Evolutionary conservation across 2,888 invertebrate species (phyloP).

Genomic region (Cantharis rufa): DNA sequence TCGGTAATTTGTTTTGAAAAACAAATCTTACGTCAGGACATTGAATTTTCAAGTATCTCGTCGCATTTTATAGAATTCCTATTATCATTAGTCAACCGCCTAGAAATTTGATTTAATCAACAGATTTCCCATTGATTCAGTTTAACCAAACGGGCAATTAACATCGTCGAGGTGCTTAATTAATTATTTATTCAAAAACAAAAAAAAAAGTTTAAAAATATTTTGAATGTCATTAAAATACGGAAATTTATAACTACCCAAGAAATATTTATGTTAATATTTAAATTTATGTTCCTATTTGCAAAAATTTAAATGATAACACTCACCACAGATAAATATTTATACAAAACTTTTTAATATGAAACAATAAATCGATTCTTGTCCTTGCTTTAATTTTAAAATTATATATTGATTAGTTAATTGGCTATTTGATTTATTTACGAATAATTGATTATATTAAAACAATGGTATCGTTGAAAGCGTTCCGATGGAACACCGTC

Average conservation of each 20-base stretch:
- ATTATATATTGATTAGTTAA: neutral
- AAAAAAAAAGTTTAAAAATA: neutral
- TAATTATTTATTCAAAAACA: neutral
- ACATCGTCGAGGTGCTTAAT: neutral
- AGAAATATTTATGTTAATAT: neutral
- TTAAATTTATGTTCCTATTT: neutral
- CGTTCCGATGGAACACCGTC: neutral
- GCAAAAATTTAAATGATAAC: neutral
- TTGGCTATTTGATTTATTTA: neutral
- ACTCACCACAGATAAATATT: neutral
- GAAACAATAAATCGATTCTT: neutral
- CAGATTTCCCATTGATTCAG: neutral
- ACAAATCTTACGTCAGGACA: conserved; percentile 12
- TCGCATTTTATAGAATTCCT: neutral
- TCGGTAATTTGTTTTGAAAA: conserved; percentile 24
- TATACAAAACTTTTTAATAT: neutral
- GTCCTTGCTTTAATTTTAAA: neutral
- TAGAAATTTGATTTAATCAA: neutral
- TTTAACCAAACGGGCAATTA: neutral
- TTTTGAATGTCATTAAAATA: neutral
- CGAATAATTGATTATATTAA: neutral
- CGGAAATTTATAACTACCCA: neutral
- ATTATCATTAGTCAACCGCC: neutral
- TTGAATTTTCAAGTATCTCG: conserved; percentile 13
- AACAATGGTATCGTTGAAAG: neutral